Evolutionary conservation across 2,888 invertebrate genomes (phyloP).

Genomic region (Trichopoda pennipes): DNA sequence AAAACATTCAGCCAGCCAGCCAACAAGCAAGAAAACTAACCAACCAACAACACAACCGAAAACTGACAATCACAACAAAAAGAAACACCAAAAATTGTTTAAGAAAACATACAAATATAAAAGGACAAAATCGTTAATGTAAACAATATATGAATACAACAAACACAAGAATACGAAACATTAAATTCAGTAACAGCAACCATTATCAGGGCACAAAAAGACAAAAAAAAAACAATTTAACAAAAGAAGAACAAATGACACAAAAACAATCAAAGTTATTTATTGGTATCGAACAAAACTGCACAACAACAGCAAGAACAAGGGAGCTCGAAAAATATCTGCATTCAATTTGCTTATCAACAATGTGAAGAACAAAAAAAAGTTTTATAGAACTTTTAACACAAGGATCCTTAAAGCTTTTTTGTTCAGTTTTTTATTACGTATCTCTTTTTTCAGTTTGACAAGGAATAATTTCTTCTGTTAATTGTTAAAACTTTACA

Average conservation of each 20-base stretch:
- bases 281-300: slow-evolving; percentile 53
- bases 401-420: slow-evolving; percentile 36
- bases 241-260: slow-evolving; percentile 34
- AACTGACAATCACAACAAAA: slow-evolving; percentile 52
- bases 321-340: slow-evolving; percentile 69
- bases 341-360: slow-evolving; percentile 80
- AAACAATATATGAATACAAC: slow-evolving; percentile 66
- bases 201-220: slow-evolving; percentile 6
- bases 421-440: background rate
- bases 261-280: slow-evolving; percentile 64
- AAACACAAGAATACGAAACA: slow-evolving; percentile 14
- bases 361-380: slow-evolving; percentile 58
- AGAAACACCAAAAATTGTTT: slow-evolving; percentile 1
- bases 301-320: slow-evolving; percentile 31
- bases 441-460: background rate
- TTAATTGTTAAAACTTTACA: no score
- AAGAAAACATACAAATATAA: slow-evolving; percentile 60
- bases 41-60: slow-evolving; percentile 29
- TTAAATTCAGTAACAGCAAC: slow-evolving; percentile 14
- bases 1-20: background rate
- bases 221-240: background rate
- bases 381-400: slow-evolving; percentile 2
- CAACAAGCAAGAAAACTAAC: slow-evolving; percentile 6
- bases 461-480: slow-evolving; percentile 12
- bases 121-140: slow-evolving; percentile 71